Evolutionary conservation across 2,888 invertebrate species (phyloP), one percentile per base, ranked within the genome.

Genomic region (Cremastinae sp.): DNA sequence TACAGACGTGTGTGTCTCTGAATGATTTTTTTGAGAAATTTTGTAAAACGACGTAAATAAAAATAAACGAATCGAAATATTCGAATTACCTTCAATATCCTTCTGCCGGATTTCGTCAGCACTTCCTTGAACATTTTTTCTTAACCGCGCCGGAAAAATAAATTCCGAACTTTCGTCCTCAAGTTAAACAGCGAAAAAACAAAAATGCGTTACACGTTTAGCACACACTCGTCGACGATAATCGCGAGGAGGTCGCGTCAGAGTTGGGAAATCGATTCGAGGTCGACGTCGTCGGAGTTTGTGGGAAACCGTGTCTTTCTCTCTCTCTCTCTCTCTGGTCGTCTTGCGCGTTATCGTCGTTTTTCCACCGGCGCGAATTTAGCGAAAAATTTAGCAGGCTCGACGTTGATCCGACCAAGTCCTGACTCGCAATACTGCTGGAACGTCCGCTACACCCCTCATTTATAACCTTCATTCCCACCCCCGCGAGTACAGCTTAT

Each of bases 31-130:
- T n/a, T n/a, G n/a, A n/a, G n/a, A n/a, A n/a, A n/a, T n/a, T n/a
- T n/a, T n/a, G n/a, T n/a, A n/a, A n/a, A n/a, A n/a, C n/a, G n/a
- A n/a, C n/a, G n/a, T n/a, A n/a, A n/a, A n/a, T n/a, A n/a, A n/a
- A n/a, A n/a, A n/a, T n/a, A n/a, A n/a, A n/a, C n/a, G n/a, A n/a
- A n/a, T n/a, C n/a, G n/a, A n/a, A n/a, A n/a, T n/a, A n/a, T n/a
- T n/a, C n/a, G n/a, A n/a, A n/a, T 82, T 83, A 89, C 89, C 89
- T 84, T 86, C 47, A 89, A 79, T 58, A 89, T 85, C 65, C 86
- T 85, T 55, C 86, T 85, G 53, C 89, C 89, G 49, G 89, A 88
- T 65, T 86, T 88, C 78, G 83, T 85, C 69, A 89, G 79, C 43
- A 85, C 85, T 74, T 88, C 88, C 65, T 82, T 86, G 82, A 89